Base-by-base conservation (phyloP, 2,888 invertebrate species). In the Megastigmus dorsalis region DNA sequence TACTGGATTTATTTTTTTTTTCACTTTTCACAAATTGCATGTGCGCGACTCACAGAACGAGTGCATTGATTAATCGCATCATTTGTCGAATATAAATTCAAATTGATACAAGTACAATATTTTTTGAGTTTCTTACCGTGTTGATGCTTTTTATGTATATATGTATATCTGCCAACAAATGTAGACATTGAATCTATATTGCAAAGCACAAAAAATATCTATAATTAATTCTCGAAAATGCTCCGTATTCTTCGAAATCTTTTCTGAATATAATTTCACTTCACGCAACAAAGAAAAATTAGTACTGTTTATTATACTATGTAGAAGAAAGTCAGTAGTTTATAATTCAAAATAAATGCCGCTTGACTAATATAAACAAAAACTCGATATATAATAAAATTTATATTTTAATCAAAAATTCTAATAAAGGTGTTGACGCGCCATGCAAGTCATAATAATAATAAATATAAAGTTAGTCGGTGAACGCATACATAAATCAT, bases 401-500 rank as follows among this genome's bases (percentile, higher is more conserved):
- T 50, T 52, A 41, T 45, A 30, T 54, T 33, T 52, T 43, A 72
- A 65, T n/a, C 41, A 41, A 57, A n/a, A 59, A 33, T 30, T 63
- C 48, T 72, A 65, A 59, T 43, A 62, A 70, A 70, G 15, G 26
- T 43, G 60, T 66, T 54, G 72, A 54, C 26, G 60, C 45, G 54
- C 50, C 60, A 66, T 59, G 52, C 52, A 73, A 66, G 52, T 60
- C 26, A 52, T 45, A 59, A 72, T 50, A 72, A 57, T 59, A 66
- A 50, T 55, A 59, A 66, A 73, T 50, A 60, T 60, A 66, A 41
- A 60, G 43, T 66, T 66, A 73, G 52, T 66, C 20, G 23, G 23
- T 77, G 77, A 79, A 80, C 80, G 79, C 78, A 77, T 77, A 73
- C 76, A 76, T 74, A 62, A 72, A 77, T 79, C 73, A 67, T 76